These are phyloP conservation scores for Tiliacea aurago DNA, from an alignment of 2,888 invertebrate genomes.

Conservation along the genomic window DNA sequence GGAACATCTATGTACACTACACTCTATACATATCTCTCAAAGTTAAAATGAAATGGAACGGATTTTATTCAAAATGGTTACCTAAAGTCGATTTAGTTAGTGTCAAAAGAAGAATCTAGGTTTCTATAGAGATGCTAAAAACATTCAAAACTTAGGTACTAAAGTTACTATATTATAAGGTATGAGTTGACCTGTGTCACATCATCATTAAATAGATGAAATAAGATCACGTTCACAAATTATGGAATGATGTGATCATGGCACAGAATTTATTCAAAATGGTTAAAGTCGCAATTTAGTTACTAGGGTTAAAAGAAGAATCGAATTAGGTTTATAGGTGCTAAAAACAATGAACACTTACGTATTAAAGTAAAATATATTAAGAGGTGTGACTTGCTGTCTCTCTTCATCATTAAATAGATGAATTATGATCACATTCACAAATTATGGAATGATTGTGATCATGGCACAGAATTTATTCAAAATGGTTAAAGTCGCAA, in stretches of 20 bases:
- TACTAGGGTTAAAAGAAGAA: not conserved
- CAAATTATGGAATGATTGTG: slow-evolving; percentile 45
- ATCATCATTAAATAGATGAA: too few species aligned
- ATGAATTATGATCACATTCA: slow-evolving; percentile 46
- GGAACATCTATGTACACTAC: not conserved
- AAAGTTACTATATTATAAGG: too few species aligned
- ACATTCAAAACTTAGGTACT: too few species aligned
- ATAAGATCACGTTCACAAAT: too few species aligned
- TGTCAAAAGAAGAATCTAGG: too few species aligned
- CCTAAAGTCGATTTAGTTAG: too few species aligned
- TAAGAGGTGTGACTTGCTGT: slow-evolving; percentile 8
- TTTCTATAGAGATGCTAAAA: too few species aligned
- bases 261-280: too few species aligned
- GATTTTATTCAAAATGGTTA: not conserved
- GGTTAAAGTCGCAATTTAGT: too few species aligned
- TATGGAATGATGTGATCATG: too few species aligned
- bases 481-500: too few species aligned
- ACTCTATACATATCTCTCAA: not conserved
- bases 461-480: slow-evolving; percentile 20
- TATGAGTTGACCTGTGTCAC: too few species aligned
- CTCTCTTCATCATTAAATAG: slow-evolving; percentile 2
- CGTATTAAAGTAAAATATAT: not conserved
- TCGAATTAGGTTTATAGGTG: not conserved
- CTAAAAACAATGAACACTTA: not conserved
- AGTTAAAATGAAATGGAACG: not conserved